Evolutionary conservation across 1,140 invertebrate genomes (phyloP).

Genomic region (Amphibalanus amphitrite): DNA sequence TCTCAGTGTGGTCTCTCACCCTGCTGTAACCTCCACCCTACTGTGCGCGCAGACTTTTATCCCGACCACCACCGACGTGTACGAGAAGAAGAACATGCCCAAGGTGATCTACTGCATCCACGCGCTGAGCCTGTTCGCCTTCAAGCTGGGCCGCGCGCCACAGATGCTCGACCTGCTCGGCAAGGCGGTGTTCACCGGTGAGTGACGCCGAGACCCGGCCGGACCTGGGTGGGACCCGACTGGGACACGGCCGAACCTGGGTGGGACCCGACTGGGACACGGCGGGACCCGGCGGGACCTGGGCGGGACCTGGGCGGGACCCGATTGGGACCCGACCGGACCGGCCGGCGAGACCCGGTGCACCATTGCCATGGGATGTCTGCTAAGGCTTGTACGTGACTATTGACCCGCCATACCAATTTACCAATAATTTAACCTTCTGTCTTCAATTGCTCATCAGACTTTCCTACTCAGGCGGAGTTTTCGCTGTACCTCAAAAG

Average conservation of each 20-base stretch:
- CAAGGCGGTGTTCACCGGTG: slow-evolving; percentile 58
- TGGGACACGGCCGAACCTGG: neutral
- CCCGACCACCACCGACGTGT: slow-evolving; percentile 69
- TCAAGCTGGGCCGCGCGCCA: slow-evolving; percentile 41
- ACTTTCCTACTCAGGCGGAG: no score
- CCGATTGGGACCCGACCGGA: neutral
- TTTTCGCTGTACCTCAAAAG: no score
- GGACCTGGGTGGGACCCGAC: neutral
- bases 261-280: neutral
- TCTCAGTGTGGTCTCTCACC: no score
- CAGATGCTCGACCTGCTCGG: slow-evolving; percentile 61
- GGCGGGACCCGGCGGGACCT: neutral
- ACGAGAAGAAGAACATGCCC: slow-evolving; percentile 72
- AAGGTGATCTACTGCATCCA: slow-evolving; percentile 64
- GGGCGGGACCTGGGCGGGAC: neutral
- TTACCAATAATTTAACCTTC: no score
- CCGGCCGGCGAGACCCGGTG: neutral
- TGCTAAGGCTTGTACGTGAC: no score
- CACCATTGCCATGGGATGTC: no score
- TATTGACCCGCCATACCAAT: no score
- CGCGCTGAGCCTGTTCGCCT: slow-evolving; percentile 54
- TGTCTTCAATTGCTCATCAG: no score
- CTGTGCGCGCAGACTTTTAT: slow-evolving; percentile 49
- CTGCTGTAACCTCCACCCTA: neutral
- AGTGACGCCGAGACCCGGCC: slow-evolving; percentile 10